Evolutionary conservation across 2,888 invertebrate genomes (phyloP), one percentile per base, ranked within the genome.

Genomic region (Pseudolycoriella hygida): DNA sequence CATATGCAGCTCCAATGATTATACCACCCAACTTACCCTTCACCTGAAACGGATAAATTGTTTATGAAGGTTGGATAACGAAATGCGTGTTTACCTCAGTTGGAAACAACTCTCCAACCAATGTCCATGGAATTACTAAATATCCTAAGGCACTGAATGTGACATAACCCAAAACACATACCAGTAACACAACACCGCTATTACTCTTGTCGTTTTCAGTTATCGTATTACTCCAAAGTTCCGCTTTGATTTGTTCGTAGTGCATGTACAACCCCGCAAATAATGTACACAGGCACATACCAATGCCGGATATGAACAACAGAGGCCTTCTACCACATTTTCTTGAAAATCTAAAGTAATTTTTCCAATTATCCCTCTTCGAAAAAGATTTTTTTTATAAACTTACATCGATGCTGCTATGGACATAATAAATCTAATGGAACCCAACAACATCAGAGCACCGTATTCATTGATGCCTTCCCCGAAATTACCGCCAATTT

Each of bases 81-180:
- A 20, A 19, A n/a, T 15, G 8, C 12, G 31, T 4, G 17, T 38
- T 42, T 25, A 45, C 53, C 45, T 53, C 50, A 5, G 49, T 53
- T 6, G 54, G 52, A 32, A 52, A 46, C 14, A 54, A 42, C 49
- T 55, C 53, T 4, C 65, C 62, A 17, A 72, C 69, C 18, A 74
- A 53, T 3, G 73, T 70, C 75, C 75, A 75, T 1, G 74, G 74
- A 46, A 74, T 71, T 6, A 71, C 68, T 44, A 71, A 55, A 52
- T 69, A 66, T 1, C 74, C 74, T 8, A 73, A 51, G 1, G 71
- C 66, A 51, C 72, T 68, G 49, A 67, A 67, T 48, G 67, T 67
- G 5, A 72, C 69, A 55, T 71, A 74, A 5, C 66, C 59, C 15
- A 73, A 56, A 8, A 72, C 57, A 42, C 68, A 66, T 3, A 67